Base-by-base conservation (phyloP, 1,140 invertebrate species). In the Phocides pigmalion region DNA sequence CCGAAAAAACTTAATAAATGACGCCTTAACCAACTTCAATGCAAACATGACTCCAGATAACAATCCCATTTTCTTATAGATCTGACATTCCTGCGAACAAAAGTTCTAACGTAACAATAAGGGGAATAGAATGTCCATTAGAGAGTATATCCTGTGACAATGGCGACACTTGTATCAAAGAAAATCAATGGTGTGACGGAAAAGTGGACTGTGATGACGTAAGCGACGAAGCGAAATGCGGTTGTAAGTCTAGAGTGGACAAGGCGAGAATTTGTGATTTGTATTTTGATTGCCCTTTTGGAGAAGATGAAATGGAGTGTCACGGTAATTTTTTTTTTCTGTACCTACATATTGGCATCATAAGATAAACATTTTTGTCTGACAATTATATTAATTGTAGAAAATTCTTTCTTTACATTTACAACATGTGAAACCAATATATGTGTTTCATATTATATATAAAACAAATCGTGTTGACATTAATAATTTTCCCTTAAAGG, bases 261-360 rank as follows among this genome's bases (percentile, higher is more conserved):
- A 91, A 90, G 63, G 83, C 93, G 4, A 93, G 94, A 66, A 68
- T 95, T 0, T 98, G 97, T 84, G 97, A 98, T 89, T 95, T 95
- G 16, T 96, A 95, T 68, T 94, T 94, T 25, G 96, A 97, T 76
- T 97, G 95, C 76, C 95, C 95, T 0, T 92, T 93, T 74, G 95
- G 95, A 4, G 95, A 96, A 89, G 96, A 97, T 76, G 96, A 97
- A 89, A 76, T 94, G 56, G 95, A 94, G 17, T 97, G 96, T 84
- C 94, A 93, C 76, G 95, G 96, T 92, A 82, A 78, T 42, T 12
- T 12, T n/a, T n/a, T n/a, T n/a, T n/a, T n/a, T n/a, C n/a, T n/a
- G n/a, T n/a, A n/a, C n/a, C n/a, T n/a, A n/a, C n/a, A n/a, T n/a
- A n/a, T n/a, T n/a, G n/a, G n/a, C n/a, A n/a, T n/a, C n/a, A n/a